A percentile compares a stretch with the other conserved stretches of the same genome.
Conservation (phyloP, 2,113 vertebrate genomes). For the Danio rerio region GRCz12tu NC_133178.1:34321501-34322000, state of each 20-base stretch:
- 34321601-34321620: too few species aligned
- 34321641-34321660: neutral
- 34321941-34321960: too few species aligned
- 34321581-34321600: too few species aligned
- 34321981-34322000: too few species aligned
- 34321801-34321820: neutral
- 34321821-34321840: slow-evolving; percentile 5
- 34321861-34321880: slow-evolving; percentile 23
- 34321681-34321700: neutral
- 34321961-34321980: too few species aligned
- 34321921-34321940: too few species aligned
- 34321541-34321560: too few species aligned
- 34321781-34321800: slow-evolving; percentile 29
- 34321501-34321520: too few species aligned
- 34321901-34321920: neutral
- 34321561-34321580: too few species aligned
- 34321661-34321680: neutral
- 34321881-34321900: neutral
- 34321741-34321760: slow-evolving; percentile 6
- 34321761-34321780: slow-evolving; percentile 25
- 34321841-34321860: neutral
- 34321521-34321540: too few species aligned
- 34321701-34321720: neutral
- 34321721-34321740: slow-evolving; percentile 8
- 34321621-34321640: too few species aligned